A percentile compares a stretch with the other conserved stretches of the same genome.
These are phyloP conservation scores for Papilio helenus DNA, from an alignment of 1,140 invertebrate species.

Conservation along the genomic window DNA sequence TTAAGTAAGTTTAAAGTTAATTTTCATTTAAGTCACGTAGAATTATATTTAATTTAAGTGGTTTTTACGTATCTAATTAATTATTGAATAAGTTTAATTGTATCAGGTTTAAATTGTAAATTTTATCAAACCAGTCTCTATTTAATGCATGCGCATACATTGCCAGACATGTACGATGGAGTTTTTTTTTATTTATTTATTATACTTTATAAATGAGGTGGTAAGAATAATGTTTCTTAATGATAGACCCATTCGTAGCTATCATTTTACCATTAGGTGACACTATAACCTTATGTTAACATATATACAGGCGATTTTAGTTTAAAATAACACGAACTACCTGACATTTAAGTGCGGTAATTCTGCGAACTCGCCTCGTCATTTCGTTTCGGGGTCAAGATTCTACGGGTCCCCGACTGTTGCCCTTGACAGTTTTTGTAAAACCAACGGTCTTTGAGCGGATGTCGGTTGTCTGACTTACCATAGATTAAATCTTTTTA, in stretches of 20 bases:
- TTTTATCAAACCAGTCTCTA: background rate
- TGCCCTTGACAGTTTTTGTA: slow-evolving; percentile 73
- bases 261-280: slow-evolving; percentile 25
- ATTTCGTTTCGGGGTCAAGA: slow-evolving; percentile 67
- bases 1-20: too few relatives aligned
- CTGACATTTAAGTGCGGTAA: slow-evolving; percentile 39
- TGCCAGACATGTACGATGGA: background rate
- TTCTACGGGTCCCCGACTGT: slow-evolving; percentile 64
- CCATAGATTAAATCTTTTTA: slow-evolving; percentile 34
- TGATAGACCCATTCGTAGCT: slow-evolving; percentile 1
- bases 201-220: slow-evolving; percentile 8
- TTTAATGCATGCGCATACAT: background rate
- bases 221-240: slow-evolving; percentile 23
- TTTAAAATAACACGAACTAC: background rate
- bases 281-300: slow-evolving; percentile 24
- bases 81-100: background rate
- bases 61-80: background rate
- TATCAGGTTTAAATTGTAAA: background rate
- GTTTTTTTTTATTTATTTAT: background rate
- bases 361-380: slow-evolving; percentile 43
- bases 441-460: slow-evolving; percentile 57
- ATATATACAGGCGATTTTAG: slow-evolving; percentile 25
- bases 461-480: slow-evolving; percentile 42
- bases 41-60: background rate
- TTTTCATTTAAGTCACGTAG: too few relatives aligned